Conservation (phyloP, 2,888 invertebrate species). For the Coenonympha arcania region DNA sequence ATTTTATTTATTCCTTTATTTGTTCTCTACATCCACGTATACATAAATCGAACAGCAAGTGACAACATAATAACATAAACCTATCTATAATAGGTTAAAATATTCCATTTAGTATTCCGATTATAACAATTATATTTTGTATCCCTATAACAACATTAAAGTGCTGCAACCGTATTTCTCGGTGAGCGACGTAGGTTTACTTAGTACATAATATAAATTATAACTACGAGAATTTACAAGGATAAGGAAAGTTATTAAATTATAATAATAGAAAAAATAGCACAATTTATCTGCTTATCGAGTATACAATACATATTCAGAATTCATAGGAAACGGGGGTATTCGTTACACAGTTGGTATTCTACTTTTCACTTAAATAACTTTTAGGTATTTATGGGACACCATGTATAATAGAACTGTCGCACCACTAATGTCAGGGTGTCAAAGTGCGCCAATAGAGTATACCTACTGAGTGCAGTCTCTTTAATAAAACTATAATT, state of each 20-base stretch:
- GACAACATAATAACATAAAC: slow-evolving; percentile 33
- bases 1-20: slow-evolving; percentile 21
- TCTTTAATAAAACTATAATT: too few species aligned
- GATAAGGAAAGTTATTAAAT: not conserved
- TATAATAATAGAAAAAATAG: not conserved
- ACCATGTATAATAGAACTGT: too few species aligned
- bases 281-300: too few species aligned
- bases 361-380: too few species aligned
- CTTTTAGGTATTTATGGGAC: too few species aligned
- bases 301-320: too few species aligned
- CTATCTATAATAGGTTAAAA: slow-evolving; percentile 34
- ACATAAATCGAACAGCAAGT: slow-evolving; percentile 29
- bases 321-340: too few species aligned
- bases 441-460: too few species aligned
- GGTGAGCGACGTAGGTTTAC: not conserved
- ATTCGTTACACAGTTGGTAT: too few species aligned
- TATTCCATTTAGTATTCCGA: slow-evolving; percentile 24
- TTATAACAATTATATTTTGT: slow-evolving; percentile 10
- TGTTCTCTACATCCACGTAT: slow-evolving; percentile 35
- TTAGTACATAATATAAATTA: not conserved
- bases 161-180: not conserved
- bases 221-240: not conserved
- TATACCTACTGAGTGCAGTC: too few species aligned
- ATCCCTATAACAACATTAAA: not conserved
- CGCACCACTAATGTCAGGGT: too few species aligned